phyloP scores from a whole-genome alignment of 1,140 invertebrate species.

The Drosophila nasuta region DNA sequence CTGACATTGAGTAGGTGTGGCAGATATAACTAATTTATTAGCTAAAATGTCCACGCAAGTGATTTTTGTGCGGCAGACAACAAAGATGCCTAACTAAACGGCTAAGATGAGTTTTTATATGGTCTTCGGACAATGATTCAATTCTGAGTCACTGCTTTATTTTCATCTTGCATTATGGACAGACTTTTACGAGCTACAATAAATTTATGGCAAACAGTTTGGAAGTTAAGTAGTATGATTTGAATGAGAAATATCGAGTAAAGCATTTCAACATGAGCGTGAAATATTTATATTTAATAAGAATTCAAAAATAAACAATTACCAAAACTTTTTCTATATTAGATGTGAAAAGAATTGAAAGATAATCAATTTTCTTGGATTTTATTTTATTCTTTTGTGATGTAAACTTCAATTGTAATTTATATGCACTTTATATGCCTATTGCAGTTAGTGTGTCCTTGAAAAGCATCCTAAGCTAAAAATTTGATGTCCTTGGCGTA shows the following conservation, averaged over 20 bases:
- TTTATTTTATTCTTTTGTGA: too few relatives aligned
- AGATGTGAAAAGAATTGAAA: too few relatives aligned
- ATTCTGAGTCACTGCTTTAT: not conserved
- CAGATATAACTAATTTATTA: slow-evolving; percentile 33
- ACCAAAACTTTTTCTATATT: too few relatives aligned
- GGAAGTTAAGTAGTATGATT: too few relatives aligned
- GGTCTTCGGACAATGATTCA: too few relatives aligned
- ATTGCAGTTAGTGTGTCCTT: slow-evolving; percentile 20
- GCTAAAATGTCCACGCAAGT: slow-evolving; percentile 4
- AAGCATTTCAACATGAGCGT: too few relatives aligned
- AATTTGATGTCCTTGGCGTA: slow-evolving; percentile 30
- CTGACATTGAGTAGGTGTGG: not conserved
- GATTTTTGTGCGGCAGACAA: slow-evolving; percentile 25
- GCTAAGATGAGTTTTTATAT: too few relatives aligned
- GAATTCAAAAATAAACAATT: too few relatives aligned
- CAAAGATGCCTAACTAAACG: slow-evolving; percentile 9
- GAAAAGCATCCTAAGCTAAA: not conserved
- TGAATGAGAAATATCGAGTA: too few relatives aligned
- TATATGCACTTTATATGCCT: not conserved
- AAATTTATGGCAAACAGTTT: too few relatives aligned
- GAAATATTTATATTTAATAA: too few relatives aligned
- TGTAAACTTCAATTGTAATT: not conserved
- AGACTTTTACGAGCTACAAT: not conserved
- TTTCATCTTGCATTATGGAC: not conserved
- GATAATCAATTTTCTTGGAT: too few relatives aligned